Conservation (phyloP, 1,140 invertebrate species). For the Heliothis virescens region DNA sequence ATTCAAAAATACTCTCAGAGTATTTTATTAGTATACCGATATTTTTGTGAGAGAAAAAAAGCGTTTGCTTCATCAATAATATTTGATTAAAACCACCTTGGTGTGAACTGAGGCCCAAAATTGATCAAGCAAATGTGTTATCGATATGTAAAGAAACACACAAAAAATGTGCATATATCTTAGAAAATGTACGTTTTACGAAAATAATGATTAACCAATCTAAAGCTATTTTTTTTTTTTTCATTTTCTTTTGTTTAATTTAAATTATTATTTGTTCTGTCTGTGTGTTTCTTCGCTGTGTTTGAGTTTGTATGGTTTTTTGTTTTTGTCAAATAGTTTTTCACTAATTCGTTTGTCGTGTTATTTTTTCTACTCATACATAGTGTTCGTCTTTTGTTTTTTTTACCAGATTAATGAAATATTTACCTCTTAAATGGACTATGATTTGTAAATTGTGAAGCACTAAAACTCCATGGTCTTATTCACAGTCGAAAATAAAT, state of each 20-base stretch:
- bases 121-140: constrained; percentile 15
- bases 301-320: constrained; percentile 41
- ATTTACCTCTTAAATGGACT: not conserved
- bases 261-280: constrained; percentile 9
- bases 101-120: not conserved
- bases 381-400: constrained; percentile 40
- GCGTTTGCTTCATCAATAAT: constrained; percentile 4
- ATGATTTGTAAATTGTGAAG: not conserved
- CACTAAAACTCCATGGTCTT: not conserved
- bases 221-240: not conserved
- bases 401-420: not conserved
- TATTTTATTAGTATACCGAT: constrained; percentile 5
- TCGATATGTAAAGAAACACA: constrained; percentile 17
- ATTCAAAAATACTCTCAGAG: not conserved
- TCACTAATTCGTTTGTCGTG: constrained; percentile 57
- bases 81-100: not conserved
- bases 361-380: constrained; percentile 52
- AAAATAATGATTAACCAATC: not conserved
- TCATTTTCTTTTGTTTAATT: not conserved
- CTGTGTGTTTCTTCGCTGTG: constrained; percentile 27
- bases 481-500: too few species aligned
- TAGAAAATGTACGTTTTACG: not conserved
- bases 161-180: not conserved
- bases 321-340: constrained; percentile 37
- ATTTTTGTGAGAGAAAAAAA: not conserved